Conservation (phyloP, 2,888 invertebrate genomes). For the Barypeithes pellucidus region DNA sequence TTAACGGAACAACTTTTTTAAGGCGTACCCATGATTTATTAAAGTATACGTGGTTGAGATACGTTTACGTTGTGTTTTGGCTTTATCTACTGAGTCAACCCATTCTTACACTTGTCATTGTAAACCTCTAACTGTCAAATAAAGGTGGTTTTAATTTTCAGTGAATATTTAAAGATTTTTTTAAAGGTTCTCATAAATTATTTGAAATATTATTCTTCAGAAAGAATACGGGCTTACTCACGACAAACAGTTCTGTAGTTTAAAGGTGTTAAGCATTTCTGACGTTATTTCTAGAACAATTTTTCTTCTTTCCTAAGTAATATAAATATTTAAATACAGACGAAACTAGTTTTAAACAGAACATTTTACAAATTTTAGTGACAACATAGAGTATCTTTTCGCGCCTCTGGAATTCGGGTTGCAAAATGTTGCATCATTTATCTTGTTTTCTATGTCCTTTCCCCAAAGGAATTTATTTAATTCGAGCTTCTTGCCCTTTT, state of each 20-base stretch:
- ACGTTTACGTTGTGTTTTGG: too few species aligned
- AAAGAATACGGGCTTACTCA: not conserved
- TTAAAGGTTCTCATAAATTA: too few species aligned
- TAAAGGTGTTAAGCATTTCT: not conserved
- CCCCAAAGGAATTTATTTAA: slow-evolving; percentile 49
- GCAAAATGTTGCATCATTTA: slow-evolving; percentile 46
- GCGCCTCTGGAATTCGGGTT: slow-evolving; percentile 32
- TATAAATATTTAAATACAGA: slow-evolving; percentile 4
- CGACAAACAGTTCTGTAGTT: not conserved
- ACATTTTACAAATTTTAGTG: slow-evolving; percentile 18
- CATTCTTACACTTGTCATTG: too few species aligned
- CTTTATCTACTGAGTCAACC: too few species aligned
- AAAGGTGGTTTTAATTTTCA: too few species aligned
- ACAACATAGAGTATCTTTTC: slow-evolving; percentile 24
- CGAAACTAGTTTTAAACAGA: slow-evolving; percentile 13
- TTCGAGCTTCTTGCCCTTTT: slow-evolving; percentile 49
- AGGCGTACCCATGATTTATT: too few species aligned
- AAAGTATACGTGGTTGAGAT: too few species aligned
- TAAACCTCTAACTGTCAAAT: too few species aligned
- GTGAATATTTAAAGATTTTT: too few species aligned
- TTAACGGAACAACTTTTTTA: too few species aligned
- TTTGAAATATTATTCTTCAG: too few species aligned
- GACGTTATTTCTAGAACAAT: slow-evolving; percentile 2
- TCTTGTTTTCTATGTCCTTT: slow-evolving; percentile 46
- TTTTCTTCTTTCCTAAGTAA: slow-evolving; percentile 14